Evolutionary conservation across 1,140 invertebrate species (phyloP).

Genomic region (Papilio dardanus): DNA sequence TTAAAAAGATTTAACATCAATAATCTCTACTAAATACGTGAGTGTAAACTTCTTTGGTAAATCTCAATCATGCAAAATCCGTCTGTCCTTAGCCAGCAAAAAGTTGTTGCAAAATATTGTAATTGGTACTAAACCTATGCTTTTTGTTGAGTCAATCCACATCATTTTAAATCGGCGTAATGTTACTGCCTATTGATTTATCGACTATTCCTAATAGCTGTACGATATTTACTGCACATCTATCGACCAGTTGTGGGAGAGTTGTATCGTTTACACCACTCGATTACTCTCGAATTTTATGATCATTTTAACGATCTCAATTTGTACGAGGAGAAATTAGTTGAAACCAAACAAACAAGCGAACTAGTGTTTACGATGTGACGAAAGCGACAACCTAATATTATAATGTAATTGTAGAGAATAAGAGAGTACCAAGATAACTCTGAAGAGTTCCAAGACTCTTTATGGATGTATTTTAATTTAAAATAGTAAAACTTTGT

Average conservation of each 20-base stretch:
- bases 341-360: neutral
- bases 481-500: too few relatives aligned
- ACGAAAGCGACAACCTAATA: neutral
- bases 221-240: neutral
- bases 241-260: neutral
- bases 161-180: neutral
- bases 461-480: neutral
- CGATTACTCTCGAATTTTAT: conserved; percentile 4
- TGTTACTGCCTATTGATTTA: neutral
- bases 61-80: too few relatives aligned
- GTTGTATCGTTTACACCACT: neutral
- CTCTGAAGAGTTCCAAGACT: neutral
- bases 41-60: too few relatives aligned
- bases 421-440: neutral
- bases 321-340: neutral
- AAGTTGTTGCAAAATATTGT: neutral
- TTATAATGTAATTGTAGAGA: neutral
- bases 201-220: neutral
- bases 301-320: conserved; percentile 3
- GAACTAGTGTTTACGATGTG: neutral
- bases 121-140: neutral
- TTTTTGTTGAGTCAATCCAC: too few relatives aligned
- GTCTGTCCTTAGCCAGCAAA: too few relatives aligned
- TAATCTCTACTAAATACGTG: too few relatives aligned
- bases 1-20: neutral